A percentile compares a stretch with the other conserved stretches of the same genome.
These are phyloP conservation scores for Microplitis deprimator DNA, from an alignment of 2,888 invertebrate species.

Conservation along the genomic window DNA sequence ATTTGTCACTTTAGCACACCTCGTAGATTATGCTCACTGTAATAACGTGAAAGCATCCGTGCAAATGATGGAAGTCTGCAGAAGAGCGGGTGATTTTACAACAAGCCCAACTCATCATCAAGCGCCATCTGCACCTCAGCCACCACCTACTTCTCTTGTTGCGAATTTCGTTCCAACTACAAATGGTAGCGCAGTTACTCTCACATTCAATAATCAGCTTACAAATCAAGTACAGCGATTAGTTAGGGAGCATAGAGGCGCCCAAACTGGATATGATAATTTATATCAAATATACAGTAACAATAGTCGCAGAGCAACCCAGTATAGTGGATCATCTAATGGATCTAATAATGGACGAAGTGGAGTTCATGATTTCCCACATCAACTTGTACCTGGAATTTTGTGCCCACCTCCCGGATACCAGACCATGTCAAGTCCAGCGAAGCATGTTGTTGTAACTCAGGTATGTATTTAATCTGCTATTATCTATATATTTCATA, in stretches of 20 bases:
- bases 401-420: slow-evolving; percentile 89
- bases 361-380: slow-evolving; percentile 83
- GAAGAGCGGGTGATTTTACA: slow-evolving; percentile 73
- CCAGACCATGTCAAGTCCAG: slow-evolving; percentile 83
- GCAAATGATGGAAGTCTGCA: slow-evolving; percentile 93
- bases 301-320: slow-evolving; percentile 74
- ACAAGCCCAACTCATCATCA: slow-evolving; percentile 73
- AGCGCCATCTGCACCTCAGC: slow-evolving; percentile 71
- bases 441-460: slow-evolving; percentile 80
- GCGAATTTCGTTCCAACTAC: slow-evolving; percentile 85
- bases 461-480: slow-evolving; percentile 57
- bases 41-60: slow-evolving; percentile 97
- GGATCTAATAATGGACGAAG: slow-evolving; percentile 67
- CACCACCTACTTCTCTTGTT: slow-evolving; percentile 77
- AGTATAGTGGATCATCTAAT: slow-evolving; percentile 78
- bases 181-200: slow-evolving; percentile 86
- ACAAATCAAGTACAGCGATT: slow-evolving; percentile 82
- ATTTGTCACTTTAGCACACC: slow-evolving; percentile 92
- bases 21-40: slow-evolving; percentile 96
- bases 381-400: slow-evolving; percentile 94
- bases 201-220: slow-evolving; percentile 93
- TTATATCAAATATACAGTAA: slow-evolving; percentile 86
- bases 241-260: slow-evolving; percentile 81
- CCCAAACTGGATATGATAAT: slow-evolving; percentile 79
- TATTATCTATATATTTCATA: neutral